A percentile compares a stretch with the other conserved stretches of the same genome.
Conservation (phyloP, 1,140 invertebrate species). For the Brachionus asplanchnoidis region DNA sequence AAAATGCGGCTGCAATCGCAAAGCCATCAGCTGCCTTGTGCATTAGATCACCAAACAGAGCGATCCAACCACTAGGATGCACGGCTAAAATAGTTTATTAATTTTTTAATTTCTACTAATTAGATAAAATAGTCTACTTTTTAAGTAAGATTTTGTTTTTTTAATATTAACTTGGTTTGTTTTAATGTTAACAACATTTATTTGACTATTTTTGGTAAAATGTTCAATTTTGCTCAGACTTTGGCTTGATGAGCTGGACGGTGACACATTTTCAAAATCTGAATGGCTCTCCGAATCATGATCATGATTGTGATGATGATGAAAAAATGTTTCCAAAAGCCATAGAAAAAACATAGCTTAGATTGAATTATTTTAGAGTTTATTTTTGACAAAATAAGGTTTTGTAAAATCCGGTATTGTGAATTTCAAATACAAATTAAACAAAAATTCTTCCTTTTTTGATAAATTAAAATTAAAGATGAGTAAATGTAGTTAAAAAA, state of each 20-base stretch:
- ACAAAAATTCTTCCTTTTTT: too few species aligned
- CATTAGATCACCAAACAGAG: constrained; percentile 58
- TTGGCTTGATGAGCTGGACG: not conserved
- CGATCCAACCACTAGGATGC: constrained; percentile 52
- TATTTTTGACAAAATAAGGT: too few species aligned
- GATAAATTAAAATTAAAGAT: too few species aligned
- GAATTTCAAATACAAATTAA: too few species aligned
- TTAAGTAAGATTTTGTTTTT: not conserved
- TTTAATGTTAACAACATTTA: not conserved
- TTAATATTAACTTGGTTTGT: not conserved
- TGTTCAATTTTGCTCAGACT: not conserved
- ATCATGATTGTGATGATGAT: constrained; percentile 36
- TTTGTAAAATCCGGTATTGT: too few species aligned
- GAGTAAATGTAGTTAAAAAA: too few species aligned
- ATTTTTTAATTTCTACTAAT: too few species aligned
- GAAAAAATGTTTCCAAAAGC: constrained; percentile 27
- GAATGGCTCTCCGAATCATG: not conserved
- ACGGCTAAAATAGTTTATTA: not conserved
- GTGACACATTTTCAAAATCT: not conserved
- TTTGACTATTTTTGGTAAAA: not conserved
- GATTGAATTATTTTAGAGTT: not conserved
- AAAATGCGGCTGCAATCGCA: constrained; percentile 59
- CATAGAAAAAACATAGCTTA: constrained; percentile 5
- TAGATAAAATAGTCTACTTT: not conserved
- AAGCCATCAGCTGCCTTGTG: constrained; percentile 60